Base-by-base conservation (phyloP, 2,797 vertebrate species). In the Muscicapa striata region DNA sequence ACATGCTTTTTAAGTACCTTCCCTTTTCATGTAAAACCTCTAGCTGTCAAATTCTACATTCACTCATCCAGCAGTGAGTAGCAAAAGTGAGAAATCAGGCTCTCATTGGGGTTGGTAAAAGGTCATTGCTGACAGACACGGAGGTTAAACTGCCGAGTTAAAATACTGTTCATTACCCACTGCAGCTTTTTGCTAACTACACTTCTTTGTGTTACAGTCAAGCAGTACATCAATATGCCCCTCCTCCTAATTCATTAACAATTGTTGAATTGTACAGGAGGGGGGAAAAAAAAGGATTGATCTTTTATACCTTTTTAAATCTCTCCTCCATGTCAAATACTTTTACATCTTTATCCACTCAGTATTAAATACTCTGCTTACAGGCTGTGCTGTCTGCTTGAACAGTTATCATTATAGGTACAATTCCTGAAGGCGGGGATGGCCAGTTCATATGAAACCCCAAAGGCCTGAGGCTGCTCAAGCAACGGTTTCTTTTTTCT, bases 121-220 rank as follows among this genome's bases (percentile, higher is more conserved):
- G 99, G 99, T 99, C 99, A 99, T 98, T 97, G 96, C 98, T 99
- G 99, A 99, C 99, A 99, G 99, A 98, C 99, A 98, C 67, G 94
- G 98, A 99, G 99, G 99, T 99, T 99, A 99, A 99, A 99, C 98
- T 99, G 98, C 98, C 97, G 98, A 99, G 98, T 99, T 99, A 99
- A 99, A 99, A 99, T 99, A 99, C 99, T 99, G 99, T 99, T 99
- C 99, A 99, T 99, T 99, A 99, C 98, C 98, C 98, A 98, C 97
- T 96, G 97, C 98, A 98, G 98, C 98, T 98, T 99, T 98, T 98
- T 98, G 98, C 98, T 98, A 99, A 99, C 99, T 98, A 99, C 98
- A 98, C 98, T 97, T 98, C 98, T 98, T 99, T 99, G 98, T 99
- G 98, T 99, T 99, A 98, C 98, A 98, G 98, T 98, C 98, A 98